Percentiles rank a stretch among this genome's conserved stretches.
phyloP scores from a whole-genome alignment of 2,797 vertebrate genomes.

The Acridotheres tristis region DNA sequence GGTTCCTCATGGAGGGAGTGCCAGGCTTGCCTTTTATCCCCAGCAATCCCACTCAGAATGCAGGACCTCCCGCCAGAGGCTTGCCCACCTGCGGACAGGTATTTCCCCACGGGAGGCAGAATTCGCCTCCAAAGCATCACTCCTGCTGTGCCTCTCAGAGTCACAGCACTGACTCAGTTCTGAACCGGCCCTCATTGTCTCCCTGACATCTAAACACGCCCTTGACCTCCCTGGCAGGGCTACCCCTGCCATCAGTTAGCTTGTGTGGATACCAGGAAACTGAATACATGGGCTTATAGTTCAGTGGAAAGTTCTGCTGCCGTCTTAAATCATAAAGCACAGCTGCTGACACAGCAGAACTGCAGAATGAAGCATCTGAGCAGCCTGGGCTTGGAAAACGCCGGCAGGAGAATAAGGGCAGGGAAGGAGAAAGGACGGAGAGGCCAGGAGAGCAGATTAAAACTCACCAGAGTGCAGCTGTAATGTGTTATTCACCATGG shows the following conservation, averaged over 20 bases:
- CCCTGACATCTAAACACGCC: background rate
- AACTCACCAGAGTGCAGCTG: slow-evolving; percentile 12
- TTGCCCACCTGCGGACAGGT: background rate
- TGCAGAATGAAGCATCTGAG: slow-evolving; percentile 15
- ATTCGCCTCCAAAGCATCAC: background rate
- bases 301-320: slow-evolving; percentile 59
- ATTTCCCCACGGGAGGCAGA: background rate
- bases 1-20: rapidly evolving
- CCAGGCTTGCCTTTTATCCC: background rate
- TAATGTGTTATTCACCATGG: background rate
- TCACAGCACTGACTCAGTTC: rapidly evolving
- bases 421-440: background rate
- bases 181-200: background rate
- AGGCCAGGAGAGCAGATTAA: background rate
- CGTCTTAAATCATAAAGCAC: slow-evolving; percentile 40
- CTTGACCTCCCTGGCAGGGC: background rate
- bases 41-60: background rate
- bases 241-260: background rate
- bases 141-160: background rate
- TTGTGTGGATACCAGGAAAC: slow-evolving; percentile 32
- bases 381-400: background rate
- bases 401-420: background rate
- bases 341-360: slow-evolving; percentile 58
- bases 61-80: background rate
- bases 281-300: background rate